Evolutionary conservation across 92 coral and sea anemone species (phyloP).

Genomic region (Umimayanthus chanpuru): DNA sequence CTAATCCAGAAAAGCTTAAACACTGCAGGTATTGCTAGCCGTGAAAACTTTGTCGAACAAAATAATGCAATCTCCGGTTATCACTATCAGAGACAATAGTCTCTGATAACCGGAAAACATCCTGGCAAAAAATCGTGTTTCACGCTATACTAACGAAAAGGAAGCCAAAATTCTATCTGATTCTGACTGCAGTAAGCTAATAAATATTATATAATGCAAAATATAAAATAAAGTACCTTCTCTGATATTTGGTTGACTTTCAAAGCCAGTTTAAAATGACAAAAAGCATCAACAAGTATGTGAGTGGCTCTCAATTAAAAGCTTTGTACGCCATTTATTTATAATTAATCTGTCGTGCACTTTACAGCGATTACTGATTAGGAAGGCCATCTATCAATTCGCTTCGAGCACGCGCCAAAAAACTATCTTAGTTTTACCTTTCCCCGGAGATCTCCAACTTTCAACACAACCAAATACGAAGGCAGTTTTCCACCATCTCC

Average conservation of each 20-base stretch:
- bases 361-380: background rate
- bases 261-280: background rate
- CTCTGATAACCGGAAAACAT: too few relatives aligned
- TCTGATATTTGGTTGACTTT: background rate
- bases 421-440: background rate
- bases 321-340: background rate
- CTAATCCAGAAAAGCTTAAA: background rate
- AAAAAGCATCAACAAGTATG: background rate
- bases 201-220: too few relatives aligned
- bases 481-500: background rate
- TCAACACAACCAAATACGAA: conserved; percentile 20
- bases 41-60: background rate
- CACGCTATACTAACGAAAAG: too few relatives aligned
- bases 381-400: background rate
- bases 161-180: background rate
- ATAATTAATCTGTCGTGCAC: background rate
- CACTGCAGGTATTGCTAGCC: background rate
- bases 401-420: too few relatives aligned
- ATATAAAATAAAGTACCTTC: background rate
- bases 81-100: too few relatives aligned
- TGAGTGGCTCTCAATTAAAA: background rate
- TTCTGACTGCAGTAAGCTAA: background rate
- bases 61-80: too few relatives aligned
- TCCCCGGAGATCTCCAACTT: conserved; percentile 1
- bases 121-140: background rate